Base-by-base conservation (phyloP, 23 tunicate species). In the Trididemnum nubilum region DNA sequence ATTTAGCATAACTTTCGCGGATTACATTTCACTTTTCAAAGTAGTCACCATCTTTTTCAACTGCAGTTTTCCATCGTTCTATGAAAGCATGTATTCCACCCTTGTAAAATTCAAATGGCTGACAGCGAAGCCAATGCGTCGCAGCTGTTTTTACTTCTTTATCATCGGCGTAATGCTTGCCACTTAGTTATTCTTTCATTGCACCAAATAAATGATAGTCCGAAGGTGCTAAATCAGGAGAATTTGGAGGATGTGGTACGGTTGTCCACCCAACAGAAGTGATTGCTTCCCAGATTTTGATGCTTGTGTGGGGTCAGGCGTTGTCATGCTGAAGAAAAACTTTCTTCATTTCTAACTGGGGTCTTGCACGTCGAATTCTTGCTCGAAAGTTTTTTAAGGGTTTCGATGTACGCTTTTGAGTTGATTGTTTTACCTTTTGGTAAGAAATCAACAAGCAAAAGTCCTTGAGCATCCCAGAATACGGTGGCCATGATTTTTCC, bases 301-400 rank as follows among this genome's bases (percentile, higher is more conserved):
- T 63, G 70, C 70, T 63, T 63, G 70, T 63, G 70, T 63, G 70
- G 5, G 70, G 70, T 9, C 70, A 23, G 15, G 70, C 70, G 5
- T 63, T 63, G 15, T 63, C 70, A 63, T 63, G 70, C 31, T 63
- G 31, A 9, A 63, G 29, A 7, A 63, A 22, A 12, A 9, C 70
- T 9, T 63, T 63, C 5, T 63, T 22, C 70, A 9, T 63, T 7
- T 63, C 31, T 63, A 63, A 23, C 7, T 63, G 12, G 70, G 70
- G 54, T 15, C 54, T 9, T 7, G 15, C 54, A 7, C 54, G 54
- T 44, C 54, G 15, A 44, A 44, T 44, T 44, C 15, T 44, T 44
- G 54, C 54, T 44, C 15, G 9, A 15, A n/a, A 44, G 54, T 15
- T 44, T 44, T 15, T 15, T 44, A 44, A 44, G 54, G 15, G 54